phyloP scores from a whole-genome alignment of 2,797 vertebrate genomes.

The Nyctalus aviator region DNA sequence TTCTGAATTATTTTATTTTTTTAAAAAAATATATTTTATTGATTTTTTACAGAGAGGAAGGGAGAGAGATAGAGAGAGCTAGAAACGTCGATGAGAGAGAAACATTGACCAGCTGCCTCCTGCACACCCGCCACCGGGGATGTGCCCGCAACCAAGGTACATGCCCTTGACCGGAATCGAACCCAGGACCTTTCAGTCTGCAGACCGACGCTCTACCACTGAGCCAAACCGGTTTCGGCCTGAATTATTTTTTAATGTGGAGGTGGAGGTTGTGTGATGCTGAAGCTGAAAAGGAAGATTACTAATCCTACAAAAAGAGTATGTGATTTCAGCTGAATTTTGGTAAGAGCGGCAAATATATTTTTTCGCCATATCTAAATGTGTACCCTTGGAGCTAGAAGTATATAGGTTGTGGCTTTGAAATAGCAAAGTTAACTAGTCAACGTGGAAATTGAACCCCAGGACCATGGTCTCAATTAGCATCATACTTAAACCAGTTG shows the following conservation, averaged over 20 bases:
- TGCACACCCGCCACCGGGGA: too few species aligned
- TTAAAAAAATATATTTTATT: too few species aligned
- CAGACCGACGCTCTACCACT: too few species aligned
- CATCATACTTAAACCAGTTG: slow-evolving; percentile 66
- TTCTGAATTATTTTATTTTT: too few species aligned
- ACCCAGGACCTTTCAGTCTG: too few species aligned
- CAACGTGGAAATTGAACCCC: slow-evolving; percentile 62
- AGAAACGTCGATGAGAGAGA: too few species aligned
- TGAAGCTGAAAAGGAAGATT: slow-evolving; percentile 50
- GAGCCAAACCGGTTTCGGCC: too few species aligned
- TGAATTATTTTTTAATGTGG: background rate
- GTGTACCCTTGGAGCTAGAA: slow-evolving; percentile 51
- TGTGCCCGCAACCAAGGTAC: too few species aligned
- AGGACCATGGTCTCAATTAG: slow-evolving; percentile 70
- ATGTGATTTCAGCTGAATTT: slow-evolving; percentile 64
- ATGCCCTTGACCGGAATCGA: too few species aligned
- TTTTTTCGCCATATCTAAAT: slow-evolving; percentile 59
- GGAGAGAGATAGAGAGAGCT: too few species aligned
- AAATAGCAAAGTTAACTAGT: slow-evolving; percentile 68
- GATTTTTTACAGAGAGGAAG: too few species aligned
- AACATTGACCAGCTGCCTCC: too few species aligned
- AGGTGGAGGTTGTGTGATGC: background rate
- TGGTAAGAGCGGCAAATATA: slow-evolving; percentile 52
- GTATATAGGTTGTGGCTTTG: slow-evolving; percentile 54
- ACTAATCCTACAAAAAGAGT: background rate